Base-by-base conservation (phyloP, 2,888 invertebrate species). In the Steinernema hermaphroditum region DNA sequence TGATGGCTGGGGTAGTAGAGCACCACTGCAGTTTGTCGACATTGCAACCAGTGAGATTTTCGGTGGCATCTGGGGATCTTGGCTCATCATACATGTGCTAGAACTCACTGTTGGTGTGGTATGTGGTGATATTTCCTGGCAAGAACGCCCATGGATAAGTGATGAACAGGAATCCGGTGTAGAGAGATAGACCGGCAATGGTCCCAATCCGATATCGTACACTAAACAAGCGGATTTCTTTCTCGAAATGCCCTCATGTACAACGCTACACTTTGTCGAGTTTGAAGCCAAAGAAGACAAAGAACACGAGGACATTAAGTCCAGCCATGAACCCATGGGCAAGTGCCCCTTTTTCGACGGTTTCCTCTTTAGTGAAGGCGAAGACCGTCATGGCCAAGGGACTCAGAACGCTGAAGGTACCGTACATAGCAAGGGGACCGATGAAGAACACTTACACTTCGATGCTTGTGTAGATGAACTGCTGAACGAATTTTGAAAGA, bases 391-490 rank as follows among this genome's bases (percentile, higher is more conserved):
- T 19, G 2, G 54, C 54, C 14, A 22, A 54, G 4, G 54, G 24
- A 22, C 54, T 54, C 22, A 12, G 12, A 54, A 54, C 22, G 6
- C 22, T 19, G 22, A 41, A 9, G 14, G 22, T 14, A 54, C 54
- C 22, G 2, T n/a, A 14, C 2, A n/a, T 46, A n/a, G 16, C 16
- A 14, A 19, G 6, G 6, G 16, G 16, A n/a, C 19, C 19, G 14
- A 43, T 14, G 16, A 14, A 2, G 6, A 14, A 14, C 16, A 46
- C 46, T 14, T 14, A 54, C 54, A 22, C 14, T 24, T 54, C 54
- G 1, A 86, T 84, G n/a, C 87, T 85, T 12, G 87, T 85, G 76
- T 87, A 87, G 34, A 87, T 82, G 76, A 88, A 88, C 70, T 88
- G 82, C 29, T 87, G 24, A 19, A 27, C 22, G 24, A 54, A 54